Conservation (phyloP, 2,113 vertebrate genomes). For the Osmerus eperlanus region DNA sequence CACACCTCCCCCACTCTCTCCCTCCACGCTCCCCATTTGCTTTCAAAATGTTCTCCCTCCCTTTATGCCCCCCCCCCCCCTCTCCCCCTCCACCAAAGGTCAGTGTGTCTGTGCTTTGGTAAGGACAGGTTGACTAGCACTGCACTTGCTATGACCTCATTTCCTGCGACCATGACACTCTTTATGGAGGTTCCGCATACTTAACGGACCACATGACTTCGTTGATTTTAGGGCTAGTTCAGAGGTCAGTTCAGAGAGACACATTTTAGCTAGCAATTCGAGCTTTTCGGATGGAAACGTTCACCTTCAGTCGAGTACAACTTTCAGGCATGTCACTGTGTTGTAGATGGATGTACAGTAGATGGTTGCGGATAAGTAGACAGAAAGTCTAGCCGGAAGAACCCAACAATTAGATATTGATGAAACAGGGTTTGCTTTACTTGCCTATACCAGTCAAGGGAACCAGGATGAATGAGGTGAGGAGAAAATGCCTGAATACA, state of each 20-base stretch:
- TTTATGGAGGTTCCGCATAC: constrained; percentile 74
- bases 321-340: too few species aligned
- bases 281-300: constrained; percentile 44
- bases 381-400: too few species aligned
- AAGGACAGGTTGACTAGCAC: constrained; percentile 70
- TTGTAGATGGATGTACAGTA: too few species aligned
- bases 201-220: too few species aligned
- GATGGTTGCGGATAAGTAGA: too few species aligned
- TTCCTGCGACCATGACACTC: constrained; percentile 76
- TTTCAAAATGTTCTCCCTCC: neutral
- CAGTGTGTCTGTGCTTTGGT: constrained; percentile 53
- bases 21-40: neutral
- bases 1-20: neutral
- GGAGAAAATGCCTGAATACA: constrained; percentile 7
- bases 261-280: constrained; percentile 53
- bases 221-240: constrained; percentile 74
- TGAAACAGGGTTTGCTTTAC: too few species aligned
- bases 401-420: too few species aligned
- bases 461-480: neutral
- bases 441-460: neutral
- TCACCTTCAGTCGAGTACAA: too few species aligned
- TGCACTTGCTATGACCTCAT: constrained; percentile 76
- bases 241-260: constrained; percentile 74
- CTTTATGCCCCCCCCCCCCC: constrained; percentile 44
- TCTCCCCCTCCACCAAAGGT: constrained; percentile 48